phyloP scores from a whole-genome alignment of 2,113 vertebrate species.

The Camelus bactrianus region DNA sequence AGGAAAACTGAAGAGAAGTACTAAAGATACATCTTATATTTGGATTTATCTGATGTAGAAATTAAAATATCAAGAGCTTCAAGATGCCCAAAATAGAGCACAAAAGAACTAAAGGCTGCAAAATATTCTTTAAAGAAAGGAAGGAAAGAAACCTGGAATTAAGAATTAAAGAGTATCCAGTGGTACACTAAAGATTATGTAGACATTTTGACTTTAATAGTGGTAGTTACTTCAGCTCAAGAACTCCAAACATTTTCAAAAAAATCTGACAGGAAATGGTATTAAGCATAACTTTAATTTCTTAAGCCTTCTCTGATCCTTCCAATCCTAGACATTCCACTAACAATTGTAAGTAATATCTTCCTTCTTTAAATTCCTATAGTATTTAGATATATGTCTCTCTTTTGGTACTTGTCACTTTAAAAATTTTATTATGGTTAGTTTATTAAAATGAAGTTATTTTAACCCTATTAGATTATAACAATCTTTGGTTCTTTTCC shows the following conservation, averaged over 20 bases:
- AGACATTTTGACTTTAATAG: not conserved
- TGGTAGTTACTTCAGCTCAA: not conserved
- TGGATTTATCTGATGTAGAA: not conserved
- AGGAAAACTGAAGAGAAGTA: constrained; percentile 25
- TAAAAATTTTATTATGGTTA: constrained; percentile 13
- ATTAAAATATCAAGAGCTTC: not conserved
- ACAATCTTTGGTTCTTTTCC: constrained; percentile 2
- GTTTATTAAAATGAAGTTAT: not conserved
- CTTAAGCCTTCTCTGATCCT: not conserved
- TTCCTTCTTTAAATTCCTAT: constrained; percentile 50
- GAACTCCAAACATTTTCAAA: not conserved
- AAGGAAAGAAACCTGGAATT: not conserved
- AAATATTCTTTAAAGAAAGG: constrained; percentile 8
- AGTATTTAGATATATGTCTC: not conserved
- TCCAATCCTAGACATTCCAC: not conserved
- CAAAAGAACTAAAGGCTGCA: not conserved
- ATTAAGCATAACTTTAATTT: constrained; percentile 23
- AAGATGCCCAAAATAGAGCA: not conserved
- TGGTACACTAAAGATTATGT: constrained; percentile 14
- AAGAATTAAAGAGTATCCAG: not conserved
- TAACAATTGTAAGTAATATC: constrained; percentile 12
- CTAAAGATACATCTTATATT: not conserved
- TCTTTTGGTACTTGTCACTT: constrained; percentile 15
- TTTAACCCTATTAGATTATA: not conserved
- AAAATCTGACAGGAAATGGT: constrained; percentile 41